Evolutionary conservation across 2,797 vertebrate genomes (phyloP).

Genomic region (Halcyon badia): DNA sequence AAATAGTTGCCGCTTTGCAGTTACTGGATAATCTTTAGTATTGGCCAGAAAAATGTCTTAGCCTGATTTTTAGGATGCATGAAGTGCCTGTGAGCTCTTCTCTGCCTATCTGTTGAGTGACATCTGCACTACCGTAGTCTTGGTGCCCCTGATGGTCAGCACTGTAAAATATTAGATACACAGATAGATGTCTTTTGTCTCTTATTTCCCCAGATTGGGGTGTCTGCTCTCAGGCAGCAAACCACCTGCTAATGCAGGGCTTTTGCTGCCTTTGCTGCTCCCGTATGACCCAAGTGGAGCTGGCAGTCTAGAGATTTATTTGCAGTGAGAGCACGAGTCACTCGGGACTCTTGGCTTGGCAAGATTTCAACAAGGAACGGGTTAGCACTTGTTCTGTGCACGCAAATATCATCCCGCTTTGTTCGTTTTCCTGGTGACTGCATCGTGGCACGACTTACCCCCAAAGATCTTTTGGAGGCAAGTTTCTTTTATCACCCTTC

Average conservation of each 20-base stretch:
- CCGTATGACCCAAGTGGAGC: not conserved
- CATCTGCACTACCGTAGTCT: not conserved
- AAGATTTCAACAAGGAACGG: not conserved
- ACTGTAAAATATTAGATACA: not conserved
- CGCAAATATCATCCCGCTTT: not conserved
- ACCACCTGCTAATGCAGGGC: no score
- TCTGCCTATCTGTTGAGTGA: rapidly evolving
- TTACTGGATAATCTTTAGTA: not conserved
- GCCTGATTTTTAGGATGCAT: not conserved
- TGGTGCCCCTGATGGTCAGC: not conserved
- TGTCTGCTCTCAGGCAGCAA: not conserved
- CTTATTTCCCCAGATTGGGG: not conserved
- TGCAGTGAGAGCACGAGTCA: not conserved
- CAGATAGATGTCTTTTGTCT: not conserved
- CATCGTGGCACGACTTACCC: rapidly evolving
- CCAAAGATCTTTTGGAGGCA: not conserved
- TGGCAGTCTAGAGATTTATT: not conserved
- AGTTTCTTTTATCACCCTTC: not conserved
- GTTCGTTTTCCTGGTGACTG: not conserved
- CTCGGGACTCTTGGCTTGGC: not conserved
- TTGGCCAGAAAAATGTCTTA: not conserved
- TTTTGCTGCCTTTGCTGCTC: not conserved
- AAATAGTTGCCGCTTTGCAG: not conserved
- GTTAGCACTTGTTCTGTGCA: not conserved
- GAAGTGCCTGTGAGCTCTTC: not conserved